A percentile compares a stretch with the other conserved stretches of the same genome.
Evolutionary conservation across 2,113 vertebrate species (phyloP).

Genomic region (Mastomys natalensis): DNA sequence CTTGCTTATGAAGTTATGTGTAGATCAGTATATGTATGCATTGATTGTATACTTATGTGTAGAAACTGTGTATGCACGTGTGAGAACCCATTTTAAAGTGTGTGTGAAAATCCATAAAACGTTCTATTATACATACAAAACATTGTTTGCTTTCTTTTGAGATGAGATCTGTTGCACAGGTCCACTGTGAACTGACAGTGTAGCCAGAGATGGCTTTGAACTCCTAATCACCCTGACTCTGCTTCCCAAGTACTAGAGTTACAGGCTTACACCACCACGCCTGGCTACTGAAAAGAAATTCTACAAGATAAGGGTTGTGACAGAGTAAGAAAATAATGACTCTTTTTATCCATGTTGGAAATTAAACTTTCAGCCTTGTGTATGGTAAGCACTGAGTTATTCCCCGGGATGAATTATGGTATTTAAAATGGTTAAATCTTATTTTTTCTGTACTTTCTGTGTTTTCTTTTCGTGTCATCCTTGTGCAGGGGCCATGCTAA

Average conservation of each 20-base stretch:
- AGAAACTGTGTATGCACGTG: background rate
- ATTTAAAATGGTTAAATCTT: background rate
- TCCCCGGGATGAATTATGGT: background rate
- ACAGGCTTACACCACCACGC: too few species aligned
- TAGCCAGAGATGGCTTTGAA: background rate
- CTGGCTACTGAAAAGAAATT: background rate
- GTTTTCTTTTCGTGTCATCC: rapidly evolving
- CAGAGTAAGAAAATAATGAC: background rate
- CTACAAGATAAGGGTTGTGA: background rate
- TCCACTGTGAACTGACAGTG: background rate
- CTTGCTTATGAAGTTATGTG: background rate
- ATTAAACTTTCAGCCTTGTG: background rate
- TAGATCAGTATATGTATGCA: too few species aligned
- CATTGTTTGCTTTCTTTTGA: background rate
- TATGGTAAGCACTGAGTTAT: background rate
- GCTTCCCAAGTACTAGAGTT: background rate
- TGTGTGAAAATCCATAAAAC: background rate
- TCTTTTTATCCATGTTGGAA: background rate
- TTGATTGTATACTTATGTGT: too few species aligned
- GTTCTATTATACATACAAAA: background rate
- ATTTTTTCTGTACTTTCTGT: too few species aligned
- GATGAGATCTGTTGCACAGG: background rate
- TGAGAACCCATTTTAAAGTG: background rate
- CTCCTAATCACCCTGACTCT: background rate
- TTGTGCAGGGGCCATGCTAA: too few species aligned